Conservation (phyloP, 2,797 vertebrate species). For the Pseudochirops cupreus region DNA sequence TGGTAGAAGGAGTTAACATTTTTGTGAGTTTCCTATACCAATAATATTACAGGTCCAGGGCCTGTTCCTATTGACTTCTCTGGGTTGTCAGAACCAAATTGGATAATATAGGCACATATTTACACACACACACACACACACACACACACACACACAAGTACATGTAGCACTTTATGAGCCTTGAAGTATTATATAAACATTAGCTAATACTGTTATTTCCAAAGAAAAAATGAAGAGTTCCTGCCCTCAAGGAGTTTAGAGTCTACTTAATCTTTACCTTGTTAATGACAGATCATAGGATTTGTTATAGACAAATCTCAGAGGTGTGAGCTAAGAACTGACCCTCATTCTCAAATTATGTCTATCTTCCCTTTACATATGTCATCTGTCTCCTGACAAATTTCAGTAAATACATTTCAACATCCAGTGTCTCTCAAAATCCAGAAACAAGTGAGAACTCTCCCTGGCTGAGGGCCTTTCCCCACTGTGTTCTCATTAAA, state of each 20-base stretch:
- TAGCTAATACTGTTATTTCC: not conserved
- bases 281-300: not conserved
- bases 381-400: not conserved
- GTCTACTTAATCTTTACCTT: not conserved
- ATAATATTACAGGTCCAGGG: not conserved
- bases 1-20: not conserved
- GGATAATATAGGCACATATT: slow-evolving; percentile 9
- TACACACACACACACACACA: not conserved
- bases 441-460: not conserved
- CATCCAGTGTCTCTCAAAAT: not conserved
- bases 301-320: not conserved
- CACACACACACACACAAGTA: too few species aligned
- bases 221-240: not conserved
- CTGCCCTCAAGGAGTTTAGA: not conserved
- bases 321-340: not conserved
- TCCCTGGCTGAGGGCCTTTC: not conserved
- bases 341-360: not conserved
- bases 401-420: not conserved
- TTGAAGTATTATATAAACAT: not conserved
- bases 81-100: not conserved
- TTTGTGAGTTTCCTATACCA: not conserved
- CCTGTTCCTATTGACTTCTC: not conserved
- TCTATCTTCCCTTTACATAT: not conserved
- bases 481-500: not conserved
- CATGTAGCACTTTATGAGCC: not conserved